Evolutionary conservation across 2,113 vertebrate genomes (phyloP), one percentile per base, ranked within the genome.

Genomic region (Oncorhynchus nerka): DNA sequence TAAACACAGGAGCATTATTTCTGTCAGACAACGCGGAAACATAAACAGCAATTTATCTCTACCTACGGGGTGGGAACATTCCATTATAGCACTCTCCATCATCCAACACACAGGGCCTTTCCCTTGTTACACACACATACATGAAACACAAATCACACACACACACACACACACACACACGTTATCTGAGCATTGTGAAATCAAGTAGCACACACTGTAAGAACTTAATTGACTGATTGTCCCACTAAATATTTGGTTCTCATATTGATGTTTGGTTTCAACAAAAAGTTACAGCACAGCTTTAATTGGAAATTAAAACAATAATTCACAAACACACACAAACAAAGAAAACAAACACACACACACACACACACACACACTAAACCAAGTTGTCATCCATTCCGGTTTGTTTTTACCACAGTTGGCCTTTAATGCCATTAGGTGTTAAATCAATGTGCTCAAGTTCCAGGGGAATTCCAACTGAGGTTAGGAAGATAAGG

Each of bases 11-110:
- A 74, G 81, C 79, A 79, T 84, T 79, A 81, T 75, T 75, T 73
- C 79, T 74, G 71, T 81, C 83, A 81, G 76, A 72, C 79, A 68
- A 79, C 71, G n/a, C 76, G 71, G 61, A 76, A 84, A 79, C 76
- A 84, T 84, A 84, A 84, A 84, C 83, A 84, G 76, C 77, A 79
- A 84, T 84, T 81, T 81, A 79, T 77, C 74, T 69, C 68, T 28
- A 74, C 70, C 45, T 68, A 3, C 22, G 74, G 73, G 66, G 71
- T 73, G 71, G 13, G 73, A 78, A 73, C 76, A 81, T 81, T 81
- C 72, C 71, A 75, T 78, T 73, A 66, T 62, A 55, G 57, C 45
- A 45, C 59, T 68, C 79, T 48, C 70, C 12, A 59, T 64, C 71
- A 59, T 69, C 72, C 66, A 20, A 39, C 66, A 20, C 66, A 68